phyloP scores from a whole-genome alignment of 2,888 invertebrate species.

The Eledona agricola region DNA sequence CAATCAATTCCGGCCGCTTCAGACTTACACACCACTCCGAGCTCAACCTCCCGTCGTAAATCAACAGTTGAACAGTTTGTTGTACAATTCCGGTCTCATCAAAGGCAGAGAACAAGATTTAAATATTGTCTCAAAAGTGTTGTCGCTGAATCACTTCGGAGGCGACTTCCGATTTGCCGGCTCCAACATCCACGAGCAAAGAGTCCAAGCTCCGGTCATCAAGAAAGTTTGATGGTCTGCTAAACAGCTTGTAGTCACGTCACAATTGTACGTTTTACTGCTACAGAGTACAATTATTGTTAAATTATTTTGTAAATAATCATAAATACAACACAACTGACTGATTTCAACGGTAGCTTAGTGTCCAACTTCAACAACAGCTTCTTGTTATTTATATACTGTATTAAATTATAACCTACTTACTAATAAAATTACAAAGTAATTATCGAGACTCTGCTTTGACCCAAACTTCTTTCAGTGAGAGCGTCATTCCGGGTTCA shows the following conservation, averaged over 20 bases:
- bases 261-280: constrained; percentile 12
- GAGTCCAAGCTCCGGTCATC: constrained; percentile 24
- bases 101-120: constrained; percentile 70
- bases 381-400: constrained; percentile 12
- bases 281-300: constrained; percentile 30
- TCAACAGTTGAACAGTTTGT: constrained; percentile 71
- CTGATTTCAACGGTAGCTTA: constrained; percentile 17
- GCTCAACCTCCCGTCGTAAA: constrained; percentile 46
- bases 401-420: too few relatives aligned
- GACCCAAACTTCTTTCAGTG: constrained; percentile 32
- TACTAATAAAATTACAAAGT: too few relatives aligned
- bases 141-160: constrained; percentile 76
- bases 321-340: constrained; percentile 13
- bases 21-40: constrained; percentile 13
- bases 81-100: constrained; percentile 74
- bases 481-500: constrained; percentile 31
- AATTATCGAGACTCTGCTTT: constrained; percentile 7
- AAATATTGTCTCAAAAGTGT: constrained; percentile 82
- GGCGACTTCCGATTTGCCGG: constrained; percentile 26
- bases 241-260: constrained; percentile 1
- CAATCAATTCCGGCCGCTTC: constrained; percentile 33
- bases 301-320: constrained; percentile 33
- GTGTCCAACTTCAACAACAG: constrained; percentile 2
- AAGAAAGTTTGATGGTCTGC: constrained; percentile 29
- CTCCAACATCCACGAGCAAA: constrained; percentile 34